Evolutionary conservation across 2,888 invertebrate species (phyloP).

Genomic region (Caenorhabditis panamensis): DNA sequence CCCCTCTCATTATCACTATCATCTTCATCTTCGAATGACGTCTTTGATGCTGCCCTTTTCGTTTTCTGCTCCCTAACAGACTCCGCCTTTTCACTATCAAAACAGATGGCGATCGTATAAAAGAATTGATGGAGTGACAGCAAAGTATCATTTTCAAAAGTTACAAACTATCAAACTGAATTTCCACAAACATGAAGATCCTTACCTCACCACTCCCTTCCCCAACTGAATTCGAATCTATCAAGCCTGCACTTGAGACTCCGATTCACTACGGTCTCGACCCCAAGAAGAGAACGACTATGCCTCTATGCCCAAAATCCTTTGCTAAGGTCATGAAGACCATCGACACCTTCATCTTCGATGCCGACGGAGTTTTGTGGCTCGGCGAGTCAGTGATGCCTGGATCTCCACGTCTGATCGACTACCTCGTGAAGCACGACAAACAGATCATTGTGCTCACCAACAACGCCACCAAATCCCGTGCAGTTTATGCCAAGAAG

Average conservation of each 20-base stretch:
- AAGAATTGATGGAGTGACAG: slow-evolving; percentile 3
- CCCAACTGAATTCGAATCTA: slow-evolving; percentile 31
- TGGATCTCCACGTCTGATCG: slow-evolving; percentile 76
- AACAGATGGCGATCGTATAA: slow-evolving; percentile 45
- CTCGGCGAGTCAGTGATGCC: slow-evolving; percentile 76
- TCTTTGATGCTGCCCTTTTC: slow-evolving; percentile 49
- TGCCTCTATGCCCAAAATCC: slow-evolving; percentile 48
- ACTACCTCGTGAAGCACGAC: slow-evolving; percentile 83
- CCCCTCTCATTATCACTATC: slow-evolving; percentile 9
- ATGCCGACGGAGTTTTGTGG: slow-evolving; percentile 80
- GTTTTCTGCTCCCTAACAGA: slow-evolving; percentile 46
- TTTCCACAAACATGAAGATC: slow-evolving; percentile 36
- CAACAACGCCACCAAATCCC: slow-evolving; percentile 92
- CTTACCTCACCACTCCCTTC: slow-evolving; percentile 40
- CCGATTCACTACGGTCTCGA: slow-evolving; percentile 41
- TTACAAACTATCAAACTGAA: not conserved
- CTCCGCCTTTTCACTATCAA: slow-evolving; percentile 37
- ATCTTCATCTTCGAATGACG: slow-evolving; percentile 32
- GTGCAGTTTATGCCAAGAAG: slow-evolving; percentile 87
- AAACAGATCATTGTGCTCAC: slow-evolving; percentile 85
- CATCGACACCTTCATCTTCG: slow-evolving; percentile 80
- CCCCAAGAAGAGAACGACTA: slow-evolving; percentile 31
- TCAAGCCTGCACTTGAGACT: slow-evolving; percentile 15
- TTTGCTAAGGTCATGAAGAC: slow-evolving; percentile 68
- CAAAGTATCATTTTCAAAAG: slow-evolving; percentile 27